Evolutionary conservation across 2,888 invertebrate species (phyloP), one percentile per base, ranked within the genome.

Genomic region (Athalia rosae): DNA sequence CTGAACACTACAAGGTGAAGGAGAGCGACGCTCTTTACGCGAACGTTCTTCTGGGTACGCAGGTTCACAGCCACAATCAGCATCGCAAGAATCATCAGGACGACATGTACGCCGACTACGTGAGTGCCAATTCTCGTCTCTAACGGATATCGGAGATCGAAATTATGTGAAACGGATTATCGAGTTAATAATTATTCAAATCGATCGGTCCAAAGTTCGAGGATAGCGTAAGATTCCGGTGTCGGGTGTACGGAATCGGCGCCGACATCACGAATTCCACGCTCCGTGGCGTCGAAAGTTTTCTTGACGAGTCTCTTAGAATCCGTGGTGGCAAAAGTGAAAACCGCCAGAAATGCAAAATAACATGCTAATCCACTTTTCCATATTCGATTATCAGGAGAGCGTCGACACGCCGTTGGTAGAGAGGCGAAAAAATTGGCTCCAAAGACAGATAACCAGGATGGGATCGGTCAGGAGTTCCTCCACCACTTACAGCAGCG

Each of bases 371-470:
- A 28, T 28, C 28, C 28, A 28, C 28, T 28, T 28, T 28, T 47
- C 3, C 15, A 56, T 76, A 8, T 28, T 9, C 64, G 15, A 78
- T 77, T 86, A 91, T 45, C 89, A 96, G 96, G 96, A 97, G 91
- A 96, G 97, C 87, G 97, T 97, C 0, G 97, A 97, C 85, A 97
- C 97, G 0, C 97, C 97, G 7, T 92, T 97, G 86, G 96, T 95
- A 15, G 96, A 96, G 88, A 91, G 96, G 76, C 92, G 96, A 56
- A 97, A 96, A 89, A 96, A 95, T 89, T 97, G 97, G 97, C 94
- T 97, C 84, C 95, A 95, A 83, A 92, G 97, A 66, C 96, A 96
- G 87, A 94, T 97, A 82, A 96, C 95, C 9, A 91, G 96, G 83
- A 95, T 97, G 94, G 96, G 96, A 1, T 96, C 96, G 0, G 84